A percentile compares a stretch with the other conserved stretches of the same genome.
Evolutionary conservation across 92 coral and sea anemone genomes (phyloP).

Genomic region (Zoanthus gigantus): DNA sequence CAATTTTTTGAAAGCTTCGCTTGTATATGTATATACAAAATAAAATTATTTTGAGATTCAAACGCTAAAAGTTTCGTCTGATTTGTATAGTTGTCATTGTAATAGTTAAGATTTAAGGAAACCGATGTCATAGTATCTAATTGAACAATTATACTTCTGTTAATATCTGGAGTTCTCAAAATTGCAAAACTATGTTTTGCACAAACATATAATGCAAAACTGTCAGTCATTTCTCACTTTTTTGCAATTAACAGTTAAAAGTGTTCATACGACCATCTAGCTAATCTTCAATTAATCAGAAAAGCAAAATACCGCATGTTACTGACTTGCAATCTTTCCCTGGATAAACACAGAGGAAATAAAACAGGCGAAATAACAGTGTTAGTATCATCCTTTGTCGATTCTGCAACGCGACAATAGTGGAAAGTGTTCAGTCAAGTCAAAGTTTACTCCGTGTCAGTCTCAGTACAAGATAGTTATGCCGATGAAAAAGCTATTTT

Average conservation of each 20-base stretch:
- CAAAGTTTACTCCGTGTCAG: neutral
- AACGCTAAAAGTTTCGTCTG: no score
- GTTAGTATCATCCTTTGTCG: neutral
- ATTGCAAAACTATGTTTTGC: neutral
- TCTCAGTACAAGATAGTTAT: neutral
- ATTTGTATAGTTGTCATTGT: no score
- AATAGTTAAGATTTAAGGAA: no score
- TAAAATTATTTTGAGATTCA: no score
- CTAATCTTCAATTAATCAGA: neutral
- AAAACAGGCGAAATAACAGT: neutral
- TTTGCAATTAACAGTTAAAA: constrained; percentile 1
- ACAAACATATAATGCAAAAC: neutral
- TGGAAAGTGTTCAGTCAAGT: neutral
- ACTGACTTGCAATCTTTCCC: neutral
- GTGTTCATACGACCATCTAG: neutral
- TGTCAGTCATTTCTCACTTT: neutral
- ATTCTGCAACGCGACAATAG: neutral
- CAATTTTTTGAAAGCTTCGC: no score
- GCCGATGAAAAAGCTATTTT: neutral
- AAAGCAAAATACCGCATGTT: neutral
- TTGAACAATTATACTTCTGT: neutral
- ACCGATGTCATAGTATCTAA: neutral
- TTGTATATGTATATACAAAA: no score
- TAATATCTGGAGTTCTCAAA: neutral
- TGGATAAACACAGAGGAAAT: constrained; percentile 8